A percentile compares a stretch with the other conserved stretches of the same genome.
Evolutionary conservation across 2,797 vertebrate genomes (phyloP).

Genomic region (Siniperca obscura): DNA sequence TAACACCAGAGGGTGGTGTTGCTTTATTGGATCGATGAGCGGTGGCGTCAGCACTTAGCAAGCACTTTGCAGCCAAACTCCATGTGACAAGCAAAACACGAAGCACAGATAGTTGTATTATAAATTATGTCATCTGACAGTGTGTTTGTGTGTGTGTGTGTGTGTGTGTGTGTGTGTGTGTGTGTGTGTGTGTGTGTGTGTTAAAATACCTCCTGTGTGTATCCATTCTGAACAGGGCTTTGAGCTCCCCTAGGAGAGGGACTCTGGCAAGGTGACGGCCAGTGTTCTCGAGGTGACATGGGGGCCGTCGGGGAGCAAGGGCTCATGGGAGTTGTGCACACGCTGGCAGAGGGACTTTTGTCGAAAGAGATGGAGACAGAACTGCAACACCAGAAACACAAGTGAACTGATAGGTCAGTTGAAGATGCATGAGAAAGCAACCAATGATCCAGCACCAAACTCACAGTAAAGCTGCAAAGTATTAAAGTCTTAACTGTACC

Average conservation of each 20-base stretch:
- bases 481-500: not conserved
- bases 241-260: conserved; percentile 50
- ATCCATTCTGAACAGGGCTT: conserved; percentile 74
- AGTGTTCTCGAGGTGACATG: conserved; percentile 57
- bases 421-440: conserved; percentile 14
- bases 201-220: conserved; percentile 66
- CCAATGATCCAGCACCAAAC: not conserved
- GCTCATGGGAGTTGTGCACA: conserved; percentile 74
- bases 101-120: conserved; percentile 9
- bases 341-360: conserved; percentile 70
- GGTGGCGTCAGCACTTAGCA: not conserved
- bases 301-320: conserved; percentile 59
- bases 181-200: conserved; percentile 17
- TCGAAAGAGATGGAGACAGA: conserved; percentile 85
- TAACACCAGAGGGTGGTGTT: conserved; percentile 56
- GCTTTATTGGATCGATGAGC: not conserved
- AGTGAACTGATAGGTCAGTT: conserved; percentile 15
- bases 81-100: conserved; percentile 47
- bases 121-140: conserved; percentile 3
- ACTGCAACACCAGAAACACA: conserved; percentile 60
- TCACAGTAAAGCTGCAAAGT: conserved; percentile 13
- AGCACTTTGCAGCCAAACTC: conserved; percentile 18
- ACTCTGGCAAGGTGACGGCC: conserved; percentile 64
- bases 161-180: conserved; percentile 16
- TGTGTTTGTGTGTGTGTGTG: conserved; percentile 17